A percentile compares a stretch with the other conserved stretches of the same genome.
phyloP scores from a whole-genome alignment of 2,113 vertebrate genomes.

The Zingel zingel region DNA sequence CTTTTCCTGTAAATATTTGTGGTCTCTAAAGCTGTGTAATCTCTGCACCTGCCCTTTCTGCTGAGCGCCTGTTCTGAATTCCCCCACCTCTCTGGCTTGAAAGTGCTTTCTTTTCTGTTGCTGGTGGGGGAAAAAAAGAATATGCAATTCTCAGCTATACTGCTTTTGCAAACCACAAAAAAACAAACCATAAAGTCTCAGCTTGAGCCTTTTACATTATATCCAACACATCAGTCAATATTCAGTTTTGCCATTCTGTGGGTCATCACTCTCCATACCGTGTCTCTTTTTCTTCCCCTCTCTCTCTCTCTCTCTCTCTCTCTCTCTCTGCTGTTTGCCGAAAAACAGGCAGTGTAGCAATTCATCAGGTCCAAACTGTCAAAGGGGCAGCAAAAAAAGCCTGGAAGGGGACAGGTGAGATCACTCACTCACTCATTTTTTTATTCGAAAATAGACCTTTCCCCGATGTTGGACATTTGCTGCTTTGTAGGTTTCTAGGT shows the following conservation, averaged over 20 bases:
- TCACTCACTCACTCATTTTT: conserved; percentile 40
- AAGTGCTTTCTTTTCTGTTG: conserved; percentile 33
- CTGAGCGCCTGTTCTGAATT: conserved; percentile 25
- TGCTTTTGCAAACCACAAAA: conserved; percentile 20
- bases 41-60: conserved; percentile 56
- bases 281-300: conserved; percentile 57
- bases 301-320: conserved; percentile 61
- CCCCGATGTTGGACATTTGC: no score
- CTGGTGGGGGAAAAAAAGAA: neutral
- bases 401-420: conserved; percentile 94
- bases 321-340: conserved; percentile 81
- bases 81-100: conserved; percentile 34
- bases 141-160: conserved; percentile 14
- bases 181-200: conserved; percentile 11
- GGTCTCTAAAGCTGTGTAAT: conserved; percentile 33
- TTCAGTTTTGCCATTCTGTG: conserved; percentile 45
- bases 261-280: conserved; percentile 58
- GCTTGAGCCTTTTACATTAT: conserved; percentile 11
- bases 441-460: no score
- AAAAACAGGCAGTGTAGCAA: conserved; percentile 90
- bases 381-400: conserved; percentile 90
- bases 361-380: conserved; percentile 91
- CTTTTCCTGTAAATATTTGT: conserved; percentile 48
- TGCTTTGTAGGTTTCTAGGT: no score
- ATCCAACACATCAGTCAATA: conserved; percentile 9